A percentile compares a stretch with the other conserved stretches of the same genome.
Conservation (phyloP, 2,888 invertebrate species). For the Eudemis profundana region DNA sequence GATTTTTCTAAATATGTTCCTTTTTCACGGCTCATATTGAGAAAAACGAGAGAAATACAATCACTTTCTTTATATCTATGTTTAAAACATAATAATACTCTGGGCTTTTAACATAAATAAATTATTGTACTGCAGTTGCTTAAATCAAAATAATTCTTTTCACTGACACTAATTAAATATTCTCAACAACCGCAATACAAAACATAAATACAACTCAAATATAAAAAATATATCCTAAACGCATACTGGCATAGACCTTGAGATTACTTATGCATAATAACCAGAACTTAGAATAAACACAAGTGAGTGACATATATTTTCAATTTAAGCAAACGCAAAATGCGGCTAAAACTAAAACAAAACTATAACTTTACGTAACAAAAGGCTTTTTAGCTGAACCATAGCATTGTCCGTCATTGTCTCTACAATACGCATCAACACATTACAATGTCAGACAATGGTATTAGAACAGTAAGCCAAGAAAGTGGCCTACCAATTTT, state of each 20-base stretch:
- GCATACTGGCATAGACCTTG: conserved; percentile 37
- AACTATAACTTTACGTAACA: too few relatives aligned
- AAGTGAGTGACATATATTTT: background rate
- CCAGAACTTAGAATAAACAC: conserved; percentile 10
- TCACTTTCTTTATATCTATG: conserved; percentile 31
- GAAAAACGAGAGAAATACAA: conserved; percentile 25
- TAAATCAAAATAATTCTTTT: conserved; percentile 24
- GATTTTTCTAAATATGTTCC: conserved; percentile 49
- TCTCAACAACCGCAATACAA: conserved; percentile 34
- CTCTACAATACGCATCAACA: too few relatives aligned
- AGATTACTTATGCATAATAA: conserved; percentile 10
- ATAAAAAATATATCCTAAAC: conserved; percentile 35
- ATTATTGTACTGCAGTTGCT: conserved; percentile 10
- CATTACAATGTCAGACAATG: too few relatives aligned
- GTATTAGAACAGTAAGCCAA: too few relatives aligned
- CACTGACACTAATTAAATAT: conserved; percentile 17
- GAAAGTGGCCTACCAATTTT: too few relatives aligned
- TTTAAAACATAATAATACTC: conserved; percentile 50
- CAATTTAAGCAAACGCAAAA: background rate
- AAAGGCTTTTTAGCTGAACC: too few relatives aligned
- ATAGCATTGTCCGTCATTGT: too few relatives aligned
- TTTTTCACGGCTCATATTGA: conserved; percentile 11
- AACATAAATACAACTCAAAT: conserved; percentile 28
- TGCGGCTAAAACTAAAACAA: background rate
- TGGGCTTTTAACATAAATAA: conserved; percentile 45